A percentile compares a stretch with the other conserved stretches of the same genome.
Conservation (phyloP, 35 echinoderm and acorn worm genomes). For the Nesometra sesokonis region DNA sequence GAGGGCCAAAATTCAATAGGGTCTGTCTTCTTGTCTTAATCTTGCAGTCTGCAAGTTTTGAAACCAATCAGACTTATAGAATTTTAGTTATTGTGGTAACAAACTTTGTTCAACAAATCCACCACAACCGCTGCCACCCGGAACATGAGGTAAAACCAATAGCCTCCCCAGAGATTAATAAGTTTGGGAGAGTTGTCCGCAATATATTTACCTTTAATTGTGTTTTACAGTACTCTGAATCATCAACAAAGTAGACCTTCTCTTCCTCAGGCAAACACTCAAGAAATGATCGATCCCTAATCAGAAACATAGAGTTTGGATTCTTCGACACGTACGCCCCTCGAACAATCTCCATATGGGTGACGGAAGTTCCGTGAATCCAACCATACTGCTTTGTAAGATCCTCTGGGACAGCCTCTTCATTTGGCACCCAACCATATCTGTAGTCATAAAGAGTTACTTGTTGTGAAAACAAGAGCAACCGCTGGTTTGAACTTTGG, state of each 20-base stretch:
- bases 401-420: constrained; percentile 46
- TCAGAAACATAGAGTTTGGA: constrained; percentile 56
- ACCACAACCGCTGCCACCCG: too few relatives aligned
- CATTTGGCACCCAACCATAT: constrained; percentile 79
- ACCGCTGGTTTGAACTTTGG: too few relatives aligned
- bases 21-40: too few relatives aligned
- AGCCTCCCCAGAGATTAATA: too few relatives aligned
- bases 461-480: too few relatives aligned
- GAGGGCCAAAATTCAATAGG: too few relatives aligned
- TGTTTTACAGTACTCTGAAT: constrained; percentile 26
- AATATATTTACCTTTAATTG: constrained; percentile 58
- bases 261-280: constrained; percentile 46
- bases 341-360: constrained; percentile 84
- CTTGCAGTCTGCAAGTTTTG: too few relatives aligned
- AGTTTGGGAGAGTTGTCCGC: too few relatives aligned
- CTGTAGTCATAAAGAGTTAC: not conserved
- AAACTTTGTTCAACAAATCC: too few relatives aligned
- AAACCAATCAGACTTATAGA: too few relatives aligned
- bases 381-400: constrained; percentile 52
- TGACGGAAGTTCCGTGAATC: constrained; percentile 69
- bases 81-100: too few relatives aligned
- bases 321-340: constrained; percentile 46
- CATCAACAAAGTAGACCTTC: constrained; percentile 42
- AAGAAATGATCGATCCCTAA: constrained; percentile 33
- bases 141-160: too few relatives aligned